Evolutionary conservation across 2,113 vertebrate genomes (phyloP).

Genomic region (Prunella himalayana): DNA sequence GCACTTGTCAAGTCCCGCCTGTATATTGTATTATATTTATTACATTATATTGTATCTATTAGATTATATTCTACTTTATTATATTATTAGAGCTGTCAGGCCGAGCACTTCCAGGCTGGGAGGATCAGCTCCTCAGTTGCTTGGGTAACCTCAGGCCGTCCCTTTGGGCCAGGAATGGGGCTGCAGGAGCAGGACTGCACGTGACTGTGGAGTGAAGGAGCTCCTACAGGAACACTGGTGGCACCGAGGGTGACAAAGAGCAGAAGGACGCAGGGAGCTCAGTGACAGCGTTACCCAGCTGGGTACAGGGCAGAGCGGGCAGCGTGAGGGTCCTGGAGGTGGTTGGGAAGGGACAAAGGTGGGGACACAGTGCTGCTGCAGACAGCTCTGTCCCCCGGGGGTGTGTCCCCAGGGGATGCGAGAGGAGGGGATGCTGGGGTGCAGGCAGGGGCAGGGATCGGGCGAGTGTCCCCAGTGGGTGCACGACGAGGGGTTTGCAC

Average conservation of each 20-base stretch:
- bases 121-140: background rate
- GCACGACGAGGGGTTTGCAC: no score
- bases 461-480: background rate
- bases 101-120: background rate
- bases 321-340: background rate
- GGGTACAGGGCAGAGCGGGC: background rate
- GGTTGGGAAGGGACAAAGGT: background rate
- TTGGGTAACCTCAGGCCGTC: background rate
- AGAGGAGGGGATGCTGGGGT: background rate
- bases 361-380: background rate
- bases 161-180: background rate
- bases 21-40: background rate
- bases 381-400: background rate
- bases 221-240: background rate
- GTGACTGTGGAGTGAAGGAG: background rate
- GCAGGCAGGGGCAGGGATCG: no score
- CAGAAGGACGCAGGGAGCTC: background rate
- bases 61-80: background rate
- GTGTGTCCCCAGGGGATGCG: background rate
- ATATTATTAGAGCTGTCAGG: background rate
- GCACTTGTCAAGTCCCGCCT: background rate
- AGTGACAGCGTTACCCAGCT: background rate
- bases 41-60: background rate
- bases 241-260: background rate
- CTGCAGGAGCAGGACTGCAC: accelerated